Percentiles rank a stretch among this genome's conserved stretches.
Conservation (phyloP, 2,797 vertebrate species). For the Pelochelys cantorii region DNA sequence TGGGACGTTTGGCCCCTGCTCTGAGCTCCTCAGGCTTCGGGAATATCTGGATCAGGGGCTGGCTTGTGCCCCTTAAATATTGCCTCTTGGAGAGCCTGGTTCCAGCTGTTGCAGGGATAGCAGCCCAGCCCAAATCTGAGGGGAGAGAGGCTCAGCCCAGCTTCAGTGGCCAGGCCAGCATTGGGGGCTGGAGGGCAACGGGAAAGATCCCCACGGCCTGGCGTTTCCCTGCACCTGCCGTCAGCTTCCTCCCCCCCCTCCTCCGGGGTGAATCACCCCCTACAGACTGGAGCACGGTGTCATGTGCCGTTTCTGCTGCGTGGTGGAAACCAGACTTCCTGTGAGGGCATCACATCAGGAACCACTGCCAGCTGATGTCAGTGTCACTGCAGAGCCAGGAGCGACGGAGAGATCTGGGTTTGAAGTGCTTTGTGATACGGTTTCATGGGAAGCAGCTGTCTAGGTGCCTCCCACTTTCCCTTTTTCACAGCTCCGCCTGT, state of each 20-base stretch:
- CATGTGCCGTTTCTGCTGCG: constrained; percentile 18
- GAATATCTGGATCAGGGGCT: neutral
- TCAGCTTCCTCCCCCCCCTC: neutral
- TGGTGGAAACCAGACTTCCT: neutral
- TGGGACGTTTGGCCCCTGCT: neutral
- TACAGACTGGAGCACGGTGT: accelerated
- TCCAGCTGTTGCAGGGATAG: neutral
- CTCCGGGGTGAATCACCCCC: accelerated
- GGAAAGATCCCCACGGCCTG: accelerated
- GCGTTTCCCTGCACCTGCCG: neutral
- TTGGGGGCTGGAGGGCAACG: neutral
- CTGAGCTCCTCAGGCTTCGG: neutral
- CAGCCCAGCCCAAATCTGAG: neutral
- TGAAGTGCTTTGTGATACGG: neutral
- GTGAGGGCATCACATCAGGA: neutral
- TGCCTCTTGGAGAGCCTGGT: neutral
- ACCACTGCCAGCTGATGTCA: too few relatives aligned
- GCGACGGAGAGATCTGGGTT: neutral
- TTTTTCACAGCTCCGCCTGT: neutral
- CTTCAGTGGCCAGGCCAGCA: accelerated
- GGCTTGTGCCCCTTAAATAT: neutral
- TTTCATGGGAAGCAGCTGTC: neutral
- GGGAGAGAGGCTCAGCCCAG: neutral
- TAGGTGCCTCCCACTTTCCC: neutral
- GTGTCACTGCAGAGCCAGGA: neutral